Percentiles rank a stretch among this genome's conserved stretches.
Conservation (phyloP, 1,140 invertebrate species). For the Drosophila bipectinata region DNA sequence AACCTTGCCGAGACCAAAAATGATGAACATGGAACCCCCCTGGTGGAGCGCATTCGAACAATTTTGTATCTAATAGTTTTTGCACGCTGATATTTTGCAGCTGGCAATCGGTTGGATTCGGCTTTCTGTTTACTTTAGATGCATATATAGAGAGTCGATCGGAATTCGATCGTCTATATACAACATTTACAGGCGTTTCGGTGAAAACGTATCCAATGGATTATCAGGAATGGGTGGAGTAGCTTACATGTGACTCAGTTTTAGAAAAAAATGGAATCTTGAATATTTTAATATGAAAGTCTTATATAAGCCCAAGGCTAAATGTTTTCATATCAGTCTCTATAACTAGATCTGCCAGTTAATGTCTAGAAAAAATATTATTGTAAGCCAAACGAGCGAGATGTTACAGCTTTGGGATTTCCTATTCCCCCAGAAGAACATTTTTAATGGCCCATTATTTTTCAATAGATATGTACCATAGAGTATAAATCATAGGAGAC, state of each 20-base stretch:
- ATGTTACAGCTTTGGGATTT: background rate
- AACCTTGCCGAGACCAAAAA: conserved; percentile 45
- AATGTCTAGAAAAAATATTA: background rate
- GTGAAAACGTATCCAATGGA: background rate
- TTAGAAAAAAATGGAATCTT: background rate
- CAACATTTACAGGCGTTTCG: background rate
- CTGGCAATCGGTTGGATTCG: conserved; percentile 43
- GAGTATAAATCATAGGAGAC: background rate
- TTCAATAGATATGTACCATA: background rate
- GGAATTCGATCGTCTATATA: conserved; percentile 29
- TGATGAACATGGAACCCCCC: conserved; percentile 29
- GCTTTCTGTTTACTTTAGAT: conserved; percentile 53
- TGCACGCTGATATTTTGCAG: conserved; percentile 62
- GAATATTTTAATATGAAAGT: too few relatives aligned
- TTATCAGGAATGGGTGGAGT: background rate
- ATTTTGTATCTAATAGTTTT: conserved; percentile 73
- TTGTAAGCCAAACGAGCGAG: background rate
- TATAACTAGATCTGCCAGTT: too few relatives aligned
- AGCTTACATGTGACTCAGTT: background rate
- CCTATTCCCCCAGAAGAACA: background rate
- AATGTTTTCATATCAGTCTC: too few relatives aligned
- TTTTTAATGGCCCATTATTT: conserved; percentile 34
- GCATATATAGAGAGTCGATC: conserved; percentile 10
- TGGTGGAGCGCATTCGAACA: conserved; percentile 42
- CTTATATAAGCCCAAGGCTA: too few relatives aligned